Base-by-base conservation (phyloP, 2,113 vertebrate species). In the Rhea americana region DNA sequence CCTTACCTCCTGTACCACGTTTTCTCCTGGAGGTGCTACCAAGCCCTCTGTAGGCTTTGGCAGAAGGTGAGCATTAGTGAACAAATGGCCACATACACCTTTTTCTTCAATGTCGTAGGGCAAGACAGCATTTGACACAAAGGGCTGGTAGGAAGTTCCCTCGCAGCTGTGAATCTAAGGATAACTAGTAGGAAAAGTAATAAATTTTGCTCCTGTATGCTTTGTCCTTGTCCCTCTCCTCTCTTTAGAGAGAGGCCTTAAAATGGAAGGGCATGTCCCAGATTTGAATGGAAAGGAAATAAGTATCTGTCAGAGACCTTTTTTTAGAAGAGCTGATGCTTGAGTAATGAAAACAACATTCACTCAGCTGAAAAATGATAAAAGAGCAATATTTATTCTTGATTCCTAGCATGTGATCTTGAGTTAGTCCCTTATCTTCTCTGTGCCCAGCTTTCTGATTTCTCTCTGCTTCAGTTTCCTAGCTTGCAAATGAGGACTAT, bases 271-370 rank as follows among this genome's bases (percentile, higher is more conserved):
- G 41, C 73, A 82, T 91, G 85, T 63, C 79, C 72, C 72, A 95
- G 25, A 91, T 93, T 86, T 81, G 85, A 93, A 91, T 56, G 80
- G 87, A 93, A 92, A 89, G 72, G 82, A 87, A 96, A 85, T 39
- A 81, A 87, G 66, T 75, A 82, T 92, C 51, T 91, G 75, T 28
- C 82, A 89, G 58, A 65, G 79, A 47, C 21, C 20, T 59, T 82
- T 80, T 93, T 93, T 87, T 45, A 91, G 85, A 94, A 90, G 79
- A 95, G 82, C 65, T 91, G 95, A 81, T 0, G 1, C 72, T 87
- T 0, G 1, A 88, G 58, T 74, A 91, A 81, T n/a, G 50, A 85
- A 95, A 95, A 90, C 76, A 89, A 39, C 51, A 13, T 77, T 82
- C 68, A 61, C 25, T 26, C 83, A 72, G 83, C 73, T 92, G 71